Evolutionary conservation across 2,888 invertebrate genomes (phyloP), one percentile per base, ranked within the genome.

Genomic region (Kuschelorhynchus macadamiae): DNA sequence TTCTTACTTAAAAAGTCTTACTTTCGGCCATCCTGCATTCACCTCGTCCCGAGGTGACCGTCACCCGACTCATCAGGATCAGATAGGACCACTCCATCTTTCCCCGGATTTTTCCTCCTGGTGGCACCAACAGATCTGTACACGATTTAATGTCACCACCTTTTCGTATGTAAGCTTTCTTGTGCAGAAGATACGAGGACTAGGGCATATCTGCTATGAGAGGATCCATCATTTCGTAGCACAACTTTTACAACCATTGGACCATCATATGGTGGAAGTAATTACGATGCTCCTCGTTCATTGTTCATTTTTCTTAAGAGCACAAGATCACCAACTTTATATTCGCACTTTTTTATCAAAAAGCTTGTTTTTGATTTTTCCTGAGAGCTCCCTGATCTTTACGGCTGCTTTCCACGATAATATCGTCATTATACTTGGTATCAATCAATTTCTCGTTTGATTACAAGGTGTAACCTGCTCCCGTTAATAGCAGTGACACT

Each of bases 1-100:
- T 5, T 5, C 25, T 25, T n/a, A n/a, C n/a, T n/a, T n/a, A n/a
- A n/a, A n/a, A 25, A 3, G 25, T 36, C 36, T 36, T 36, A 36
- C 36, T 8, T 7, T 36, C 36, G 36, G 12, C 36, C 36, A 36
- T 36, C 36, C 36, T 36, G 36, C 36, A 36, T 36, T 36, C 11
- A 36, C 36, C 36, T 36, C 36, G 36, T 36, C 11, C 36, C 36
- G 36, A 36, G 12, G 36, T 11, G 12, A 9, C 36, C 36, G 12
- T 36, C 36, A n/a, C 11, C n/a, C 12, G 36, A 11, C 12, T 36
- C 12, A 36, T 36, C 36, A 36, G 12, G 36, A 36, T 36, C 36
- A 36, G 36, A 11, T 2, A 36, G 36, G 2, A 36, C 11, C 2
- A 36, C 36, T n/a, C 36, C 36, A 36, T 36, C 36, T 36, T 36